Percentiles rank a stretch among this genome's conserved stretches.
Conservation (phyloP, 2,113 vertebrate genomes). For the Lipotes vexillifer region DNA sequence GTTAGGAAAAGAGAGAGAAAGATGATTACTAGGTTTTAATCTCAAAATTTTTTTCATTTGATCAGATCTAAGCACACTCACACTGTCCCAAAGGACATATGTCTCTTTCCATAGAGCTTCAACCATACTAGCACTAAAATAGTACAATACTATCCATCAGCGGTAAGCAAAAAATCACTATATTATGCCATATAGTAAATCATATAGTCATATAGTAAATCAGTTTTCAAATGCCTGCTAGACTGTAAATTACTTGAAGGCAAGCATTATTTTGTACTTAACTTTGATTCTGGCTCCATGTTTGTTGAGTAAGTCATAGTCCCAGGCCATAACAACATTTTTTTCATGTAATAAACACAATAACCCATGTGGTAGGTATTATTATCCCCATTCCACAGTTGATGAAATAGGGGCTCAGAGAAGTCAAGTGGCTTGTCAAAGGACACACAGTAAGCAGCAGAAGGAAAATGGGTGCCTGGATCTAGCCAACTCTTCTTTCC, state of each 20-base stretch:
- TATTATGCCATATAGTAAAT: not conserved
- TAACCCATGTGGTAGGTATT: not conserved
- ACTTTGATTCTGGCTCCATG: not conserved
- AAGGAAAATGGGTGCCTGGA: not conserved
- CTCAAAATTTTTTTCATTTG: not conserved
- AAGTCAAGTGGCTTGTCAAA: not conserved
- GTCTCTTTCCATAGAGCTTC: not conserved
- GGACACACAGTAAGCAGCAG: not conserved
- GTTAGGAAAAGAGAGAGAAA: not conserved
- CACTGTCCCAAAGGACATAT: not conserved
- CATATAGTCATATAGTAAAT: not conserved
- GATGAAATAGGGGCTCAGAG: not conserved
- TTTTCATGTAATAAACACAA: not conserved
- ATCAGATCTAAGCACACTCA: not conserved
- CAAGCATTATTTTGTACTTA: not conserved
- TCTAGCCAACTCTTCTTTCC: not conserved
- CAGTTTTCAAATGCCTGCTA: not conserved
- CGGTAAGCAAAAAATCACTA: not conserved
- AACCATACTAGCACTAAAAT: not conserved
- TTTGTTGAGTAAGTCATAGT: not conserved
- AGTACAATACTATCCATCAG: not conserved
- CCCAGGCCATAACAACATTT: not conserved
- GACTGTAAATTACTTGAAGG: not conserved
- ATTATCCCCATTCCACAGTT: not conserved
- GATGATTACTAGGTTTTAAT: not conserved